These are phyloP conservation scores for Oncorhynchus gorbuscha DNA, from an alignment of 2,113 vertebrate genomes.

Conservation along the genomic window DNA sequence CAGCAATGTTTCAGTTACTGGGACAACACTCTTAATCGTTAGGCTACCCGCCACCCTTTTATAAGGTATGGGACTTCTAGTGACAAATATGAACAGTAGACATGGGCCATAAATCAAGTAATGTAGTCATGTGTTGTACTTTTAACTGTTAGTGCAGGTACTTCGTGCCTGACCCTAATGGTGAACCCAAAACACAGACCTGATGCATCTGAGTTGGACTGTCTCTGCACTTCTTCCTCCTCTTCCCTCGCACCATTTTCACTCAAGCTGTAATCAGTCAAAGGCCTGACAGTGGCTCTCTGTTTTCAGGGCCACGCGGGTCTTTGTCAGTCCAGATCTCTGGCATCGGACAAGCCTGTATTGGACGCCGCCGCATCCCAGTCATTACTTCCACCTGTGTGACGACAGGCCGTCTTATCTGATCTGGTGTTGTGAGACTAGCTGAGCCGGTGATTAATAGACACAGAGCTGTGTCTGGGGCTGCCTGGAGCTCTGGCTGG, in stretches of 20 bases:
- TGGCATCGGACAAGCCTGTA: slow-evolving; percentile 59
- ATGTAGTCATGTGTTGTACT: no score
- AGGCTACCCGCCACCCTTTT: neutral
- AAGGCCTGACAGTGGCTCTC: slow-evolving; percentile 54
- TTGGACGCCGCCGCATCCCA: slow-evolving; percentile 47
- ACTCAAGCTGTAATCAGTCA: slow-evolving; percentile 67
- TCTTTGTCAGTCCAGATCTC: slow-evolving; percentile 63
- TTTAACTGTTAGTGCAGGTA: neutral
- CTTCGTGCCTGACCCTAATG: neutral
- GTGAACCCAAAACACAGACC: neutral
- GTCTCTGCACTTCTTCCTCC: slow-evolving; percentile 30
- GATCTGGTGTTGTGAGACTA: slow-evolving; percentile 54
- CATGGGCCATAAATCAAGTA: neutral
- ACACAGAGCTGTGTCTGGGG: slow-evolving; percentile 49
- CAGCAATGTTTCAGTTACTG: no score
- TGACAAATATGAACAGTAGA: neutral
- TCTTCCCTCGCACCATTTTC: slow-evolving; percentile 42
- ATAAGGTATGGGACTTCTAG: neutral
- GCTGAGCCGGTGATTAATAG: slow-evolving; percentile 71
- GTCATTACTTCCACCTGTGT: slow-evolving; percentile 63
- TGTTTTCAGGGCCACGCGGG: slow-evolving; percentile 56
- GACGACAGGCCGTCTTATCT: slow-evolving; percentile 70
- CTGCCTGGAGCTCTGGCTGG: neutral
- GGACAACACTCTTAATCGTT: no score
- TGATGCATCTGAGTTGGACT: neutral